Base-by-base conservation (phyloP, 2,113 vertebrate species). In the Nyctibius bracteatus region DNA sequence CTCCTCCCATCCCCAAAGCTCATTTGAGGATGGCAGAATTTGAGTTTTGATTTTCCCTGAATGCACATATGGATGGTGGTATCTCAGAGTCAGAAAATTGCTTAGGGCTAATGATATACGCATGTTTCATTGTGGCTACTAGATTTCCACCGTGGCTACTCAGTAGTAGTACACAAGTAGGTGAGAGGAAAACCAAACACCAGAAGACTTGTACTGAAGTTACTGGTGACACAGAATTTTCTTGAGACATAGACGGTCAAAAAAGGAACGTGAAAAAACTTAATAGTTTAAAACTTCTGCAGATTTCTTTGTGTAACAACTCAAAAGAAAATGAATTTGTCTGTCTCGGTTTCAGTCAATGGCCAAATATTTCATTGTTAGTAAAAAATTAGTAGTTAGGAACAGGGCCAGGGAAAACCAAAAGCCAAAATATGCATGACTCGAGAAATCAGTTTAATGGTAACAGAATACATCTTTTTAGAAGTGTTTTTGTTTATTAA, bases 11-110 rank as follows among this genome's bases (percentile, higher is more conserved):
- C 83, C 80, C 77, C 83, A 90, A 49, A 93, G 88, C 49, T 82
- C 68, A 71, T 65, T 59, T 86, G 75, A 80, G 92, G 86, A 78
- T 79, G 97, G 96, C 94, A 94, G 87, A 96, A 88, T 94, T 96
- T 96, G 96, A 98, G 94, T 95, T 98, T 97, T 98, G 96, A 96
- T 98, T 97, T 98, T 97, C 93, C 96, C 80, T 49, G 86, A 86
- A 68, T 1, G 31, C 51, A 54, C 28, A 41, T 20, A 1, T 25
- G 33, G 46, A 30, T 54, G 28, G 71, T 3, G 19, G 18, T 13
- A 18, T 19, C 73, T 70, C 12, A 11, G 4, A 44, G 58, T 71
- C 30, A 33, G 31, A 66, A 63, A 61, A 79, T 16, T 74, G 80
- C 49, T 77, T 37, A 44, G 54, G 82, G 62, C 39, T 63, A 5